A percentile compares a stretch with the other conserved stretches of the same genome.
These are phyloP conservation scores for Sebastes jordani DNA, from an alignment of 2,797 vertebrate genomes.

Conservation along the genomic window DNA sequence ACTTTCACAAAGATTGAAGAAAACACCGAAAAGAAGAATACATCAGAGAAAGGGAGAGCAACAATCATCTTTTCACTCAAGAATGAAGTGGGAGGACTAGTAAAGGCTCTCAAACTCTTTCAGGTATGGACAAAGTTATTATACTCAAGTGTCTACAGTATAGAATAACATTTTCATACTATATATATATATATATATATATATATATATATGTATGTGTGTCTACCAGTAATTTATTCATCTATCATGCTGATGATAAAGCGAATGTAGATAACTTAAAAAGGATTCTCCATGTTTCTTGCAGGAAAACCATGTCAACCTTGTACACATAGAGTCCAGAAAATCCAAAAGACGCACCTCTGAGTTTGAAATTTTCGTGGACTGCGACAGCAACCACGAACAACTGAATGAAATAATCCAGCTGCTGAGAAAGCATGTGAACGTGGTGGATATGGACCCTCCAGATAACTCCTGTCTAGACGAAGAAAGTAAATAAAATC, in stretches of 20 bases:
- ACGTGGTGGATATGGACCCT: slow-evolving; percentile 86
- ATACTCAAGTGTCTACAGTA: neutral
- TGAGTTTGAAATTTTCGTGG: slow-evolving; percentile 97
- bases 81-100: slow-evolving; percentile 96
- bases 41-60: slow-evolving; percentile 85
- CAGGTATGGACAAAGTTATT: slow-evolving; percentile 80
- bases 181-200: no score
- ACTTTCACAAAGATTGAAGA: slow-evolving; percentile 91
- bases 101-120: slow-evolving; percentile 96
- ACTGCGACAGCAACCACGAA: slow-evolving; percentile 94
- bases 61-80: slow-evolving; percentile 96
- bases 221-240: neutral
- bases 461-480: slow-evolving; percentile 84
- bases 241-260: neutral
- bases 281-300: slow-evolving; percentile 1
- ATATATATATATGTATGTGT: no score
- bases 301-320: slow-evolving; percentile 96
- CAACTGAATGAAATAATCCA: slow-evolving; percentile 94
- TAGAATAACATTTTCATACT: neutral
- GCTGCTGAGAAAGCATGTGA: slow-evolving; percentile 90
- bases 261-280: neutral
- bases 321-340: slow-evolving; percentile 96
- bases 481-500: slow-evolving; percentile 80
- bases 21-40: slow-evolving; percentile 91
- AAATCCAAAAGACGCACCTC: slow-evolving; percentile 95